Base-by-base conservation (phyloP, 64 coral and sea anemone genomes). In the Porites lutea region DNA sequence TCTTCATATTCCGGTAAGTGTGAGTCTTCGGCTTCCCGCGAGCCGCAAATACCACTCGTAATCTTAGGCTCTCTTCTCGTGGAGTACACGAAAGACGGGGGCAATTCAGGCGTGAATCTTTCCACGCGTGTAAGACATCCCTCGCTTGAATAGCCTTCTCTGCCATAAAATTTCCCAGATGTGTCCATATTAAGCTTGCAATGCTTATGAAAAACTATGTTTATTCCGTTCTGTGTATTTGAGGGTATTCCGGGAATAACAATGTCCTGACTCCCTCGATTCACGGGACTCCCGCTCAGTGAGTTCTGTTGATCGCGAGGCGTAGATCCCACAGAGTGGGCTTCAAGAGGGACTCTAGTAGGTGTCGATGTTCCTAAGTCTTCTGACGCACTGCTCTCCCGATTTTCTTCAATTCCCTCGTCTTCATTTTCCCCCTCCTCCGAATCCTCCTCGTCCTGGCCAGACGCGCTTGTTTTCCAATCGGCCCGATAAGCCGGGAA, bases 401-500 rank as follows among this genome's bases (percentile, higher is more conserved):
- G 54, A 57, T 57, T 12, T 12, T 86, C 82, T 5, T 77, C 80
- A 11, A 23, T 77, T 49, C 52, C 13, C 21, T 71, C 83, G 0
- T 59, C 60, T 11, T 87, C 83, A 6, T 54, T 48, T 18, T 87
- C 58, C 2, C 71, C 64, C 5, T 87, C 49, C 18, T 87, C 83
- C 2, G 82, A 87, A 22, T 87, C 83, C 4, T 77, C 78, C 20
- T 65, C 78, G 15, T 48, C 63, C 11, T 13, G 22, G 3, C 72
- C 74, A 45, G 82, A 50, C 5, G 49, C 15, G 27, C 71, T 59
- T 6, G 65, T 72, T 21, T 67, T 77, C 59, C 78, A 68, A 64
- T 93, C 91, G 18, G 91, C 71, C 19, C 91, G 72, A 86, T 93
- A 93, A 13, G 91, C 91, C 49, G 91, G 91, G 71, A 93, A 93